A percentile compares a stretch with the other conserved stretches of the same genome.
Conservation (phyloP, 2,888 invertebrate species). For the Tetranychus piercei region DNA sequence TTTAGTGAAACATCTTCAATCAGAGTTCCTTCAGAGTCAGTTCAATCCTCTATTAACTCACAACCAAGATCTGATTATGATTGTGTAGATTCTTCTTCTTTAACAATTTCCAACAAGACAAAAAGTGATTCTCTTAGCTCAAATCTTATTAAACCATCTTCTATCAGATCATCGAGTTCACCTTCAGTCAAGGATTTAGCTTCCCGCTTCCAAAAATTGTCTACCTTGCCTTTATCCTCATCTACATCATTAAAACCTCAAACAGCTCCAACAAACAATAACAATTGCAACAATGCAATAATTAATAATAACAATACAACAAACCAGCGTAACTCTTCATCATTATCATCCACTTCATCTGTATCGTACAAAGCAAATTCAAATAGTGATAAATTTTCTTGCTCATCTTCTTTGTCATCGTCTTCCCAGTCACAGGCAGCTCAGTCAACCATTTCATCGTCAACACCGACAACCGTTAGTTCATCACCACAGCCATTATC, state of each 20-base stretch:
- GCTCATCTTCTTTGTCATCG: neutral
- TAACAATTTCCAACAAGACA: neutral
- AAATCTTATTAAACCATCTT: neutral
- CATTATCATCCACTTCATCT: neutral
- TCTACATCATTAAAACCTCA: neutral
- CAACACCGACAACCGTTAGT: neutral
- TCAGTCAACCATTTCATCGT: slow-evolving; percentile 1
- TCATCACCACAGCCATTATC: slow-evolving; percentile 10
- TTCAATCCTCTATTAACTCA: neutral
- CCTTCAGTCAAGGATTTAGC: slow-evolving; percentile 55
- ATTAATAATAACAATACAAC: neutral
- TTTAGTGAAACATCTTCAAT: neutral
- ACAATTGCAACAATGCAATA: neutral
- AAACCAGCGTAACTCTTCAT: neutral
- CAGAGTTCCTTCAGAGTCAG: neutral
- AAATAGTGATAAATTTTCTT: neutral
- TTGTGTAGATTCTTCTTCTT: neutral
- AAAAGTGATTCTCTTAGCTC: neutral
- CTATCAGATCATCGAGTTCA: slow-evolving; percentile 25
- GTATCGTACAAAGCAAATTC: neutral
- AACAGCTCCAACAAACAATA: neutral
- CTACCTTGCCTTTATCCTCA: neutral
- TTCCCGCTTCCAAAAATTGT: slow-evolving; percentile 49
- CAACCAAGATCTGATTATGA: neutral
- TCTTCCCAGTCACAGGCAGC: neutral